These are phyloP conservation scores for Bruchidius siliquastri DNA, from an alignment of 2,888 invertebrate species.

Conservation along the genomic window DNA sequence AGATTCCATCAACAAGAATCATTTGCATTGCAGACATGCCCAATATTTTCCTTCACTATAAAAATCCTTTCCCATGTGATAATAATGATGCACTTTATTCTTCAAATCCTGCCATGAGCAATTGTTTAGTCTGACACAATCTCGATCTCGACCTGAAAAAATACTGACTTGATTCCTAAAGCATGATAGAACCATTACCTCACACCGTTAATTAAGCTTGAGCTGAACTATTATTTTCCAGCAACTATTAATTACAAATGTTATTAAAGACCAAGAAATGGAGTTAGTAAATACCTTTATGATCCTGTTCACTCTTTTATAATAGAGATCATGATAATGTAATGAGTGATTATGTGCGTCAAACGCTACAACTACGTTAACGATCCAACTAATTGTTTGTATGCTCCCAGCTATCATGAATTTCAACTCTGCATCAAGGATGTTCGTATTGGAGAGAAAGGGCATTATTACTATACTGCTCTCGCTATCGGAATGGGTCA, in stretches of 20 bases:
- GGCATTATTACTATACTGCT: neutral
- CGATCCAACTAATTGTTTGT: neutral
- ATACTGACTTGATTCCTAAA: neutral
- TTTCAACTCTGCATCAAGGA: slow-evolving; percentile 1
- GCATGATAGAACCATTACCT: neutral
- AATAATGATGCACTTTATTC: neutral
- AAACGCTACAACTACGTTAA: neutral
- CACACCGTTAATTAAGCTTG: neutral
- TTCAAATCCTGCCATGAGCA: neutral
- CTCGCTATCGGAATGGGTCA: no score
- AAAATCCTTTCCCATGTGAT: no score
- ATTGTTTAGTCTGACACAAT: neutral
- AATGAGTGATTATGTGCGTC: neutral
- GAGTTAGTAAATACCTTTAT: slow-evolving; percentile 2
- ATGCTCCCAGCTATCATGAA: neutral
- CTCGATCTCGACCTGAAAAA: neutral
- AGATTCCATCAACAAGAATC: no score
- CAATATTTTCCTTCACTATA: no score
- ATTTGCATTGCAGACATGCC: no score
- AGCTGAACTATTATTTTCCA: neutral
- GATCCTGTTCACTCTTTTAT: neutral
- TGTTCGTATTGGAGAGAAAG: neutral
- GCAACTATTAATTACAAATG: neutral
- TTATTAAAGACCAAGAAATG: neutral
- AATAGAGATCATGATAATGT: neutral